phyloP scores from a whole-genome alignment of 2,888 invertebrate species.

The Scaptomyza parva region DNA sequence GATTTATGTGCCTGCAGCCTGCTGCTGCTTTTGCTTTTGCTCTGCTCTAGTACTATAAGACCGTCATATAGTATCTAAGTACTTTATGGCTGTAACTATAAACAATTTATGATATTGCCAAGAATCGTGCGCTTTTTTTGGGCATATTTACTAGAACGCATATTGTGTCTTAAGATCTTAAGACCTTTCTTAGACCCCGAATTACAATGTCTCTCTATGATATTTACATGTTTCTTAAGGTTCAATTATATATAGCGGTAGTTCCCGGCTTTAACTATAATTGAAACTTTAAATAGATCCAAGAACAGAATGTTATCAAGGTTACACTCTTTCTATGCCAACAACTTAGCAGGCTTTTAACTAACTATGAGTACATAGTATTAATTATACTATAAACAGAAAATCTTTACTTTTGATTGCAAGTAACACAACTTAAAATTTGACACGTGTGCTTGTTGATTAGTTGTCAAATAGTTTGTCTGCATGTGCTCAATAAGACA shows the following conservation, averaged over 20 bases:
- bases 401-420: not conserved
- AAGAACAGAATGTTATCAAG: too few relatives aligned
- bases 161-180: too few relatives aligned
- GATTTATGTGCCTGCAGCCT: constrained; percentile 38
- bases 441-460: constrained; percentile 50
- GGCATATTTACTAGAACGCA: not conserved
- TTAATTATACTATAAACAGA: not conserved
- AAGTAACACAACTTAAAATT: constrained; percentile 44
- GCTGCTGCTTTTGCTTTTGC: not conserved
- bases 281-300: too few relatives aligned
- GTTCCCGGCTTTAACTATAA: too few relatives aligned
- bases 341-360: too few relatives aligned
- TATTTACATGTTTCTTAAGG: not conserved
- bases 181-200: not conserved
- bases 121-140: constrained; percentile 6
- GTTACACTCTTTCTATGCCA: too few relatives aligned
- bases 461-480: constrained; percentile 21
- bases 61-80: constrained; percentile 63
- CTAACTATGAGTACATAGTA: not conserved
- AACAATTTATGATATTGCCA: constrained; percentile 69
- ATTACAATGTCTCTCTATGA: not conserved
- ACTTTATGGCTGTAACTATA: constrained; percentile 71
- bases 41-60: constrained; percentile 18
- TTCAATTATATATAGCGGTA: not conserved
- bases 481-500: constrained; percentile 8